These are phyloP conservation scores for Cylindroiulus punctatus DNA, from an alignment of 2,888 invertebrate species.

Conservation along the genomic window DNA sequence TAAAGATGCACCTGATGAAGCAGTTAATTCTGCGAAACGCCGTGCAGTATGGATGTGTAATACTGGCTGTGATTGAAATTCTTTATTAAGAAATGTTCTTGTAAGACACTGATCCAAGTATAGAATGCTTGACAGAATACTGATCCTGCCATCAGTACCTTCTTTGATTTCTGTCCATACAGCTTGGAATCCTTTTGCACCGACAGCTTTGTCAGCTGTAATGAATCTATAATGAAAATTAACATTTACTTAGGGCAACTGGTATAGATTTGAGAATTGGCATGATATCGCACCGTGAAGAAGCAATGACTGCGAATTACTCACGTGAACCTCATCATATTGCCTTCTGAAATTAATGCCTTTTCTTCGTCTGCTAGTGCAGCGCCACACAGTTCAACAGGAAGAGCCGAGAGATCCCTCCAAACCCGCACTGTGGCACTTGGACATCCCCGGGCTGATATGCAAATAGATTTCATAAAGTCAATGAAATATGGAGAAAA, in stretches of 20 bases:
- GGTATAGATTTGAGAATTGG: background rate
- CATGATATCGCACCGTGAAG: background rate
- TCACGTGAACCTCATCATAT: conserved; percentile 86
- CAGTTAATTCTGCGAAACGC: no score
- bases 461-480: background rate
- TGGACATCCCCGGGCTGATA: conserved; percentile 85
- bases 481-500: no score
- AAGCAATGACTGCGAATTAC: conserved; percentile 62
- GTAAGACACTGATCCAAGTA: no score
- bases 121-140: background rate
- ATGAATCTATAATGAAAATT: conserved; percentile 76
- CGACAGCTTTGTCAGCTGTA: conserved; percentile 93
- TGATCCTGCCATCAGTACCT: conserved; percentile 60
- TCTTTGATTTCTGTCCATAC: conserved; percentile 91
- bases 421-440: conserved; percentile 90
- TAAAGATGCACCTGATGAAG: no score
- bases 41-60: no score
- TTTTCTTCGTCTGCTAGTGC: conserved; percentile 79
- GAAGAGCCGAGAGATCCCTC: conserved; percentile 82
- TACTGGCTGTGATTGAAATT: no score
- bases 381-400: conserved; percentile 90
- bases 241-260: conserved; percentile 11
- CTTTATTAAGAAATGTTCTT: no score
- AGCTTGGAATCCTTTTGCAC: conserved; percentile 91
- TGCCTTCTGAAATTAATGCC: conserved; percentile 86